phyloP scores from a whole-genome alignment of 2,113 vertebrate species.

The Phrynocephalus versicolor region DNA sequence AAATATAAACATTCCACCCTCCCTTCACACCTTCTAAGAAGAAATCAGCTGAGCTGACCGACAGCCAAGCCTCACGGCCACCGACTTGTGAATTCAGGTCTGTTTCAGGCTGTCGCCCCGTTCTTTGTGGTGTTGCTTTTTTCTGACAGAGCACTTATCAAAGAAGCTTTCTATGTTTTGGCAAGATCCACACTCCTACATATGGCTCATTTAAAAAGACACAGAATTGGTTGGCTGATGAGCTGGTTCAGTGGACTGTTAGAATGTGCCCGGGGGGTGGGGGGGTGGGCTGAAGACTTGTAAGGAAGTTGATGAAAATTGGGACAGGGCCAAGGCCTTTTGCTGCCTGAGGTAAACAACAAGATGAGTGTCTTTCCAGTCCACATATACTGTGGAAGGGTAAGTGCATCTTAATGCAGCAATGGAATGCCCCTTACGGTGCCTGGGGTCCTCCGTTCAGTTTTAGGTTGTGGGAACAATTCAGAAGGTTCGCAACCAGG shows the following conservation, averaged over 20 bases:
- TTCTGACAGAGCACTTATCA: background rate
- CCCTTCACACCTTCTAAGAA: conserved; percentile 10
- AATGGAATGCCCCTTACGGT: no score
- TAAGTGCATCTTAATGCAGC: no score
- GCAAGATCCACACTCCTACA: background rate
- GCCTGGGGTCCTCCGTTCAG: no score
- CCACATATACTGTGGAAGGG: no score
- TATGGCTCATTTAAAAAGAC: background rate
- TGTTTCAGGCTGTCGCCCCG: background rate
- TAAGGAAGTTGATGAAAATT: background rate
- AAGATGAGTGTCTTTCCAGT: background rate
- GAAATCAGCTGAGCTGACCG: background rate
- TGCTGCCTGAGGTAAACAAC: background rate
- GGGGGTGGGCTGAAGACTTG: no score
- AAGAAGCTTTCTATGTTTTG: background rate
- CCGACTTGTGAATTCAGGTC: conserved; percentile 4
- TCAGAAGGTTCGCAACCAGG: no score
- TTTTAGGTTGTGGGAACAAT: no score
- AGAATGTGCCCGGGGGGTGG: no score
- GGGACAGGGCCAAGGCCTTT: background rate
- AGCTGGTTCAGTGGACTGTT: background rate
- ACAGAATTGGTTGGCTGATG: background rate
- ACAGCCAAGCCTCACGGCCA: background rate
- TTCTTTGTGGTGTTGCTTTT: background rate
- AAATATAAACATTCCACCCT: background rate